Evolutionary conservation across 2,888 invertebrate species (phyloP).

Genomic region (Ochropleura leucogaster): DNA sequence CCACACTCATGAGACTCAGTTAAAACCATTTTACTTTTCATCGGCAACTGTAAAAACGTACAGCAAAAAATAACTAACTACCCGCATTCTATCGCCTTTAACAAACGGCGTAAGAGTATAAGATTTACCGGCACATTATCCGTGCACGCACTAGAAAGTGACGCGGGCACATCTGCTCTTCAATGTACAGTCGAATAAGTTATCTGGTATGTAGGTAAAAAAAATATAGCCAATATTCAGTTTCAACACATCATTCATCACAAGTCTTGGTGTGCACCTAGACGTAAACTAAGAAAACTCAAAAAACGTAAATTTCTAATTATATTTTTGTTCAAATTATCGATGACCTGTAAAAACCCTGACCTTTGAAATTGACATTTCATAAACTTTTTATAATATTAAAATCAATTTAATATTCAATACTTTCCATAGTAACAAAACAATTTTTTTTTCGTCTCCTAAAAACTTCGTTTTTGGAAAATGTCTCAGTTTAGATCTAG

Average conservation of each 20-base stretch:
- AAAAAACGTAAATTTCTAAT: too few species aligned
- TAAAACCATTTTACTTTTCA: constrained; percentile 28
- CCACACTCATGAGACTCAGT: background rate
- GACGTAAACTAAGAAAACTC: too few species aligned
- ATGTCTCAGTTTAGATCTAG: too few species aligned
- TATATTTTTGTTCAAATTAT: too few species aligned
- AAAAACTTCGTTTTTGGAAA: too few species aligned
- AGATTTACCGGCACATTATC: constrained; percentile 53
- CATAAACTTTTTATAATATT: too few species aligned
- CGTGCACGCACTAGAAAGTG: constrained; percentile 60
- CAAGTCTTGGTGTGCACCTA: too few species aligned
- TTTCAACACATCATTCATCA: background rate
- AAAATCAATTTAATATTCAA: too few species aligned
- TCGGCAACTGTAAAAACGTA: background rate
- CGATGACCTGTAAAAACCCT: too few species aligned
- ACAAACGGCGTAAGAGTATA: constrained; percentile 22
- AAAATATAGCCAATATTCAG: background rate
- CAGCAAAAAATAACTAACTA: constrained; percentile 4
- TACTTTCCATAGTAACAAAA: too few species aligned
- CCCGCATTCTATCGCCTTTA: constrained; percentile 43
- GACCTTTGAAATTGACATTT: too few species aligned
- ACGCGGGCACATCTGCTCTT: constrained; percentile 54
- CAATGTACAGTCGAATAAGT: background rate
- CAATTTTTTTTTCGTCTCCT: too few species aligned
- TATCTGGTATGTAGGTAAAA: background rate